Base-by-base conservation (phyloP, 2,888 invertebrate species). In the Acleris sparsana region DNA sequence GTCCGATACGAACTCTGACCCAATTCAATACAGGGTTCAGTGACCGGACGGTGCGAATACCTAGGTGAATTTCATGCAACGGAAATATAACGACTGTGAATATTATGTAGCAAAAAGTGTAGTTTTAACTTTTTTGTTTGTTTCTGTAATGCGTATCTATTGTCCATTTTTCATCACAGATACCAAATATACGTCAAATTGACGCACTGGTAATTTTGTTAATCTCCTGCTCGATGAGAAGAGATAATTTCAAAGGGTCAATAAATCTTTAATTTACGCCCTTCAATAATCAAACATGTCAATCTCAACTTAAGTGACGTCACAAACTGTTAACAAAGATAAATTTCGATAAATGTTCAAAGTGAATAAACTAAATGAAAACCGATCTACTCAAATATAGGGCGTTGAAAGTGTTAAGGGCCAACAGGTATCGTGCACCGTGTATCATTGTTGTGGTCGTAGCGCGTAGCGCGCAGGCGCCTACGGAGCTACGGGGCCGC, bases 381-480 rank as follows among this genome's bases (percentile, higher is more conserved):
- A 46, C 2, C 16, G 3, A 7, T 5, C 17, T 46, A 52, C 20
- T 9, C 18, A 43, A 39, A 58, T 53, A 56, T 46, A 51, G 51
- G n/a, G 18, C 51, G 53, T 29, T 53, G 46, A 69, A 63, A 53
- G 67, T 64, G 29, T 69, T 73, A 75, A 76, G 77, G 72, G 33
- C 79, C 84, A 82, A 86, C 85, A 85, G 82, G 85, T 85, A 83
- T 80, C 75, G 76, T 77, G 77, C 66, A 62, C 70, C 69, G 72
- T 71, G 67, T 74, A 74, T 74, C 75, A 74, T 75, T 72, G 74
- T 77, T 80, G 79, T 75, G 53, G 56, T 72, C 83, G 85, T 85
- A 82, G 83, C 73, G 65, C 83, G 89, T 87, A 88, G 84, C 83
- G 88, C 92, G 92, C 92, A 84, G 80, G 89, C 90, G 91, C 82